Evolutionary conservation across 2,797 vertebrate species (phyloP), one percentile per base, ranked within the genome.

Genomic region (Chaetophractus vellerosus): DNA sequence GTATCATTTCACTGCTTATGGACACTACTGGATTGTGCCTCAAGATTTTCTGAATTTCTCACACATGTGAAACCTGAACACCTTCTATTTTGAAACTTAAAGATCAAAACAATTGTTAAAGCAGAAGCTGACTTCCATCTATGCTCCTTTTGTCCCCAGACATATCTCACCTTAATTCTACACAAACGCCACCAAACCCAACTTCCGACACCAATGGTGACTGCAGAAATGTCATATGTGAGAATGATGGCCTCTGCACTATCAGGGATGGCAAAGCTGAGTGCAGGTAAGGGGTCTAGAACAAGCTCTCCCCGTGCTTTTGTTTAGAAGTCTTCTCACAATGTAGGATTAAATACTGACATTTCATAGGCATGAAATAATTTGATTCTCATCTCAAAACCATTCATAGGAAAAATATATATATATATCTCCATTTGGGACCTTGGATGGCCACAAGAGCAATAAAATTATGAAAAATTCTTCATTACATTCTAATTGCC

Each of bases 201-300:
- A 69, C 81, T 2, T 6, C 93, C 4, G 0, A 0, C 0, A 1
- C 0, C 48, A 5, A 0, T 0, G 28, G 59, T 0, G 3, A 10
- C 23, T 99, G 99, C 92, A 0, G 16, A 31, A 14, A 81, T 1
- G 79, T 98, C 57, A 12, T 14, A 0, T 99, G 99, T 97, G 85
- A 98, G 96, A 99, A 99, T 0, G 97, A 94, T 0, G 99, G 99
- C 0, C 12, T 99, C 88, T 99, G 99, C 1, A 1, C 98, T 21
- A 6, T 97, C 81, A 96, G 97, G 0, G 5, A 97, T 0, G 93
- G 79, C 31, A 87, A 48, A 81, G 68, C 98, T 0, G 95, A 95
- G 36, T 99, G 99, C 99, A 99, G 98, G 99, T 99, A 98, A 97
- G 68, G 83, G 24, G 26, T 48, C 5, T 8, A 1, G 31, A 26